Base-by-base conservation (phyloP, 2,888 invertebrate species). In the Anorthoa munda region DNA sequence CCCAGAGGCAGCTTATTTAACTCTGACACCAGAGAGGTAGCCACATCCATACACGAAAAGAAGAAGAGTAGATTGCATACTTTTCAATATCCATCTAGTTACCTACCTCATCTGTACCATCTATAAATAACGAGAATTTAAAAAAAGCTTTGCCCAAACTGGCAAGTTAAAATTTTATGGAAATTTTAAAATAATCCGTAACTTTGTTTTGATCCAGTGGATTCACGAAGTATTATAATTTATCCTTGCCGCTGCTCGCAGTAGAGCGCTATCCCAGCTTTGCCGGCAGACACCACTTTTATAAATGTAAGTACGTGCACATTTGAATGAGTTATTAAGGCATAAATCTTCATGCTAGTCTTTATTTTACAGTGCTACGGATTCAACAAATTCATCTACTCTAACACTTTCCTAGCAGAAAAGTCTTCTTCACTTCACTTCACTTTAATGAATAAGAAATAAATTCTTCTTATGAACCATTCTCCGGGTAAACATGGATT, bases 231-330 rank as follows among this genome's bases (percentile, higher is more conserved):
- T 66, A 65, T 70, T 74, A 74, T 79, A 80, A 77, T 79, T 79
- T 66, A 79, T 69, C n/a, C 50, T 64, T 45, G 79, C 48, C 65
- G 56, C 60, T 15, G 69, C 61, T 45, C 65, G 56, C 60, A 13
- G 69, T 65, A 39, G 31, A 60, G 55, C 68, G 66, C 51, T 63
- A 66, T 63, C 68, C 67, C 60, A 69, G 83, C 67, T 74, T 70
- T 61, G 73, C 73, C 66, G 65, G 67, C 66, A 69, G 73, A 72
- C 58, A 65, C 58, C 60, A 56, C 45, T 82, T 81, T 79, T 67
- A 73, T 72, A 73, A 81, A 83, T 70, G 83, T 70, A 77, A 66
- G 69, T 73, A 80, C 60, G 79, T 79, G 79, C 79, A 74, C 83
- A 73, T 81, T 70, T 66, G 63, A 79, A 74, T 81, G 83, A 81